Evolutionary conservation across 2,113 vertebrate genomes (phyloP), one percentile per base, ranked within the genome.

Genomic region (Aphelocoma coerulescens): DNA sequence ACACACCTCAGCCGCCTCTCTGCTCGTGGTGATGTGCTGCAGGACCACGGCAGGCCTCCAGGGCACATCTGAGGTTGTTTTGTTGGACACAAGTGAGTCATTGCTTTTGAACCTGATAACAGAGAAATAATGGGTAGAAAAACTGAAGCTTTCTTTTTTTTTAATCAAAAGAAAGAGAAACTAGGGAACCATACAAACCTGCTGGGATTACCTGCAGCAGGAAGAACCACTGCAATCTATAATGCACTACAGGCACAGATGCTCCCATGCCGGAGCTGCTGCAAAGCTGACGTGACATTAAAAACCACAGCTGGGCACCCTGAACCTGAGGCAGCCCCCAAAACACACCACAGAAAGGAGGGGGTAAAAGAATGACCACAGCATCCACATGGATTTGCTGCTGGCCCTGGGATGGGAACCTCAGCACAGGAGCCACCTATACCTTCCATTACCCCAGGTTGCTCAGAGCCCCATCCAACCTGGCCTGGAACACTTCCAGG

Each of bases 401-500:
- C 44, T 78, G 33, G 16, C 10, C 7, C 61, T 21, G 41, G 10
- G 11, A 15, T 63, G 24, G 52, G 63, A 88, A 12, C 6, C 13
- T 57, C 43, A 43, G 48, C 24, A 14, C 17, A 59, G 26, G 33
- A 72, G 11, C 7, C 28, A 52, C 4, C 11, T 11, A 2, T 1
- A 11, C 22, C 16, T 67, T 11, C 37, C 28, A 41, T 10, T 16
- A 2, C 0, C 8, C 52, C 33, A 39, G 13, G 1, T 1, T n/a
- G 23, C 33, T 61, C 52, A 3, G 1, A 75, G 33, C 16, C 28
- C 13, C 33, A 39, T 75, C 61, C 54, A 75, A 0, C 44, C 59
- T 44, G 51, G 37, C 43, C 59, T 44, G 0, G 14, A 0, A 11
- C 33, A 39, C 16, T 59, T 0, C 33, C 61, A 67, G 61, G 33